Base-by-base conservation (phyloP, 1,140 invertebrate species). In the honey bee (Apis mellifera) region DNA sequence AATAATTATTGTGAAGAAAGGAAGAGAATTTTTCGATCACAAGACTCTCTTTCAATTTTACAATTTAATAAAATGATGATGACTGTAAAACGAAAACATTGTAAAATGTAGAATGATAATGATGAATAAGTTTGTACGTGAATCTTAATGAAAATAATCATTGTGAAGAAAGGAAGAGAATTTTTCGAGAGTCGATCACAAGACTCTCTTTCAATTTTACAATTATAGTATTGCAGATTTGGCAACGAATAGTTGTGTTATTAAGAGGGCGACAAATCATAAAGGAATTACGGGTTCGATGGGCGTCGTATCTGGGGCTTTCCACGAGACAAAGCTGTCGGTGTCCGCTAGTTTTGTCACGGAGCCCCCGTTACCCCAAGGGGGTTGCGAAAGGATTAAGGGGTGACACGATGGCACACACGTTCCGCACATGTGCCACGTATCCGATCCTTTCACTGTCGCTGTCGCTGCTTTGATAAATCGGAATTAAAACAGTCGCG, bases 381-480 rank as follows among this genome's bases (percentile, higher is more conserved):
- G 69, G 85, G 82, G 80, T 78, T 66, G 74, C 73, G 55, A 81
- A 75, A 86, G 85, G 86, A 87, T 87, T 87, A 87, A 81, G 78
- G 82, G 72, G 83, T 84, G 85, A 87, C 86, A 73, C 86, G 86
- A 73, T 78, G 66, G 84, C 65, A 75, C 83, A 64, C 83, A 73
- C 76, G 84, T 87, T 69, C 85, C 68, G 62, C 79, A 77, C 70
- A 75, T 81, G 85, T 86, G 78, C 76, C 69, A 84, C 82, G 79
- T 62, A 71, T 65, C 42, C 78, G 82, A 64, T 83, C 78, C 79
- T 69, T 81, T 83, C 85, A 87, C 78, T 26, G 76, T 65, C 55
- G 65, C 73, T 87, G 86, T 87, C 86, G 82, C 73, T 82, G 83
- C 65, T 87, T 87, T 87, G 86, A 87, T 87, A 87, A 87, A 87